Base-by-base conservation (phyloP, 1,140 invertebrate genomes). In the Drosophila navojoa region DNA sequence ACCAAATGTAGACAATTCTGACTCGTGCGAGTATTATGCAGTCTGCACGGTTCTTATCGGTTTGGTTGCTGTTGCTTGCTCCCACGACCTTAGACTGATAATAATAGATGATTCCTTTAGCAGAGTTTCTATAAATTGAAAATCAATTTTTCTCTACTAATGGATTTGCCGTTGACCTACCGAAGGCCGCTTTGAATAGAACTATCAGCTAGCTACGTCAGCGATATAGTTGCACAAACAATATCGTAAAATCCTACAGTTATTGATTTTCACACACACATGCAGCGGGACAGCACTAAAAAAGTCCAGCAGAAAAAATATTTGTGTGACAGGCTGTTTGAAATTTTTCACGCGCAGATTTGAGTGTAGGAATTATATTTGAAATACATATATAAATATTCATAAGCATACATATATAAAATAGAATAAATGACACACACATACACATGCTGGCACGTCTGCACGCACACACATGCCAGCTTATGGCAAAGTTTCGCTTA, bases 401-500 rank as follows among this genome's bases (percentile, higher is more conserved):
- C 40, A 29, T 29, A 29, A 22, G 19, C 16, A 44, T 4, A n/a
- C 16, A n/a, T 44, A 15, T n/a, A 44, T n/a, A 44, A n/a, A n/a
- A 15, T n/a, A n/a, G 15, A 15, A 44, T 44, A 44, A 45, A 45
- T 44, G 10, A 77, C 50, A 40, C 71, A 62, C 76, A 32, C 49
- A 45, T 32, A 38, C 52, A 54, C 49, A 54, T n/a, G 53, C 62
- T 44, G 19, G 29, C 59, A 54, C 53, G 50, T 54, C 19, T 25
- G 49, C 69, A 58, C 35, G 53, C 74, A 71, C 69, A 53, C 50
- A 69, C 54, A 69, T 79, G 64, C 58, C 68, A 50, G 76, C 62
- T 76, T 79, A 75, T 64, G 60, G 70, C 60, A 64, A 75, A 71
- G 54, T 71, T 69, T 59, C 60, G 40, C 44, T 71, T 47, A 79